These are phyloP conservation scores for Sclerurus mexicanus DNA, from an alignment of 2,113 vertebrate species.

Conservation along the genomic window DNA sequence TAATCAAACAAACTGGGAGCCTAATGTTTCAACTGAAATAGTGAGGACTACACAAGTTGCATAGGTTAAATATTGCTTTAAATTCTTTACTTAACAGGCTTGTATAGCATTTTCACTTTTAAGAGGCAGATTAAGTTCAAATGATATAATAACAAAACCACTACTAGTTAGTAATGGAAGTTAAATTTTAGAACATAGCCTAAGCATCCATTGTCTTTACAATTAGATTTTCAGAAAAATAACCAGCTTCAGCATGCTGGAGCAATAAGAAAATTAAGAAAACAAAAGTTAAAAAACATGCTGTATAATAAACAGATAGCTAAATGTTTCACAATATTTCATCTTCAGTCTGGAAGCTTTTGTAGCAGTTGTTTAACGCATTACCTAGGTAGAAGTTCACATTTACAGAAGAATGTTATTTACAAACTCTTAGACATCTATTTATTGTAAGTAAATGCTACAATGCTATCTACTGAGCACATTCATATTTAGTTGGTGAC, in stretches of 20 bases:
- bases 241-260: neutral
- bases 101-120: neutral
- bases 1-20: neutral
- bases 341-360: neutral
- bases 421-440: neutral
- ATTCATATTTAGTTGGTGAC: neutral
- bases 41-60: neutral
- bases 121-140: neutral
- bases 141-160: neutral
- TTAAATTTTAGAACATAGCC: neutral
- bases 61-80: neutral
- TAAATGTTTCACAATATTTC: neutral
- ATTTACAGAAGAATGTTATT: neutral
- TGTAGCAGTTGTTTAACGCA: neutral
- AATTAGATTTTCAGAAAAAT: neutral
- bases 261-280: neutral
- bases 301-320: neutral
- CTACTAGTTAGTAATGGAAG: neutral
- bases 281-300: neutral
- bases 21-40: neutral
- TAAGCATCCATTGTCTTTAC: neutral
- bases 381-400: neutral
- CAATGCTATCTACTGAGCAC: neutral
- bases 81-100: neutral
- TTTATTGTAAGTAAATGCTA: neutral